Base-by-base conservation (phyloP, 2,113 vertebrate genomes). In the Heptranchias perlo region DNA sequence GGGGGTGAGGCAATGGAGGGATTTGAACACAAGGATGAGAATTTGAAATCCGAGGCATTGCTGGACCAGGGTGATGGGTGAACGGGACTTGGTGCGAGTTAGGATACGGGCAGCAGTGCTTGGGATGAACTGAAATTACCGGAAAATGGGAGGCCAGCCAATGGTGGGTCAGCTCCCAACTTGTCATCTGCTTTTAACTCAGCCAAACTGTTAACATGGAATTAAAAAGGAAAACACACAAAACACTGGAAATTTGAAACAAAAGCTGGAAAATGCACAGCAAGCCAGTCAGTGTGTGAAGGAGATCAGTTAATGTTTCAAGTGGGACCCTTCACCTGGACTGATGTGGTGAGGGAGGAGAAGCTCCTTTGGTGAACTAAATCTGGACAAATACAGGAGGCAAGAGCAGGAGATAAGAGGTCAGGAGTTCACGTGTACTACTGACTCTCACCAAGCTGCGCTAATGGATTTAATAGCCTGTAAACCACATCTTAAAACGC, bases 401-500 rank as follows among this genome's bases (percentile, higher is more conserved):
- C 18, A 49, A 52, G 47, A 52, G 14, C 7, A 25, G 44, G 6
- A 23, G 44, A 54, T 54, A 52, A 52, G 23, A 13, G 87, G 52
- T 91, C 52, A 91, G n/a, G 87, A 91, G 54, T 91, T 61, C 87
- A 18, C 28, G 7, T 18, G 31, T 14, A 16, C 87, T 61, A 91
- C 16, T 14, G 87, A 54, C 52, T 61, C 35, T 91, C 31, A n/a
- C 11, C 52, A 58, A 58, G 52, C 52, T 91, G 87, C 3, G 3
- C 87, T 91, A 61, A 91, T 91, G 31, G 87, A 35, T 91, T 58
- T 91, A 61, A 61, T 91, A 35, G 52, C 31, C 87, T 91, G 87
- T 35, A 14, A 91, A 91, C n/a, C 87, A 89, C 87, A 54, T 89
- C 16, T 91, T 35, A 58, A 91, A 91, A 91, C 6, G 13, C 54